Evolutionary conservation across 1,140 invertebrate species (phyloP).

Genomic region (Bombus pyrosoma): DNA sequence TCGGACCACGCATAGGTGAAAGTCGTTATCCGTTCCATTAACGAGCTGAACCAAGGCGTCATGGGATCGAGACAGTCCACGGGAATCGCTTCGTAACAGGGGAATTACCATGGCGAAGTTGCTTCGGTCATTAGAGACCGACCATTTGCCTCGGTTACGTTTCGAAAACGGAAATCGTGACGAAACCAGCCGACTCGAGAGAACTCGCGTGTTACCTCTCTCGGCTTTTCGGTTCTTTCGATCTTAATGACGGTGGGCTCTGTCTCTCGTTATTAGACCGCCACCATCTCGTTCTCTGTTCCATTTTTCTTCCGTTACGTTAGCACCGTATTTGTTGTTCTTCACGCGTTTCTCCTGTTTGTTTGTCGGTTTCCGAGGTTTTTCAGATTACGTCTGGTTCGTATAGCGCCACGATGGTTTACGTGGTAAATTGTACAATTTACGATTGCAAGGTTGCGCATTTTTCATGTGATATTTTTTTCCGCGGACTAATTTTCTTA

Average conservation of each 20-base stretch:
- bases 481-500: no score
- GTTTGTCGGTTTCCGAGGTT: neutral
- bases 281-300: neutral
- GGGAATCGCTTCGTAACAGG: slow-evolving; percentile 12
- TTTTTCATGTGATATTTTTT: no score
- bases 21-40: slow-evolving; percentile 50
- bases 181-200: slow-evolving; percentile 9
- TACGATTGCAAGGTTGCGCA: no score
- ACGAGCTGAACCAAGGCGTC: slow-evolving; percentile 28
- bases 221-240: neutral
- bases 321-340: neutral
- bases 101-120: slow-evolving; percentile 39
- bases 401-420: no score
- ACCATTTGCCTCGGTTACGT: slow-evolving; percentile 41
- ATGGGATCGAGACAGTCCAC: slow-evolving; percentile 13
- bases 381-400: no score
- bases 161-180: slow-evolving; percentile 53
- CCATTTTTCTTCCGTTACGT: neutral
- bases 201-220: neutral
- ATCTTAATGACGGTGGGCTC: neutral
- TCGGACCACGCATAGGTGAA: slow-evolving; percentile 41
- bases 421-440: no score
- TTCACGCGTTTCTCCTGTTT: neutral
- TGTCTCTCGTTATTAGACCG: neutral
- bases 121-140: slow-evolving; percentile 41